Evolutionary conservation across 2,113 vertebrate genomes (phyloP).

Genomic region (Petromus typicus): DNA sequence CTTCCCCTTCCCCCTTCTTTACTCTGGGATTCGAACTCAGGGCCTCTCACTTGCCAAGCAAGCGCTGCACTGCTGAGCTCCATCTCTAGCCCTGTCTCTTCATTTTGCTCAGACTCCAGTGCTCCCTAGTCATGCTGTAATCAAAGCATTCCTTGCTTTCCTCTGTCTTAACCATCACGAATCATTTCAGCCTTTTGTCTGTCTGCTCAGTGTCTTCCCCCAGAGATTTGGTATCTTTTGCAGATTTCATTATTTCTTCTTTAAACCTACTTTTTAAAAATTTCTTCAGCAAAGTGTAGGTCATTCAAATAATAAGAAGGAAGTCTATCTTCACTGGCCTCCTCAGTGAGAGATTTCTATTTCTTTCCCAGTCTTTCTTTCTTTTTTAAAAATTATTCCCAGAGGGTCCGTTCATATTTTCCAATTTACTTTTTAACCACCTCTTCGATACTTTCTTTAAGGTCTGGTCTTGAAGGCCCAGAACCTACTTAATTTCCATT

Average conservation of each 20-base stretch:
- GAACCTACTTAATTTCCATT: slow-evolving; percentile 99
- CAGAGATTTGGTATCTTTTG: slow-evolving; percentile 79
- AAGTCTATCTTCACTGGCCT: slow-evolving; percentile 90
- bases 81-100: slow-evolving; percentile 86
- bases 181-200: slow-evolving; percentile 95
- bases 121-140: slow-evolving; percentile 95
- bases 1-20: slow-evolving; percentile 86
- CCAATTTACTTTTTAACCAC: slow-evolving; percentile 95
- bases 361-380: slow-evolving; percentile 92
- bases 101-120: slow-evolving; percentile 96
- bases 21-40: no score
- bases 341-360: slow-evolving; percentile 85
- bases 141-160: slow-evolving; percentile 93
- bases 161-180: slow-evolving; percentile 94
- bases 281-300: slow-evolving; percentile 94
- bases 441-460: slow-evolving; percentile 96
- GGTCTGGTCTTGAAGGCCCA: no score
- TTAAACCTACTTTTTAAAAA: slow-evolving; percentile 87
- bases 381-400: slow-evolving; percentile 91
- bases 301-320: slow-evolving; percentile 93
- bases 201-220: slow-evolving; percentile 90
- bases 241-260: slow-evolving; percentile 85
- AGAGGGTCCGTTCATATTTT: slow-evolving; percentile 92
- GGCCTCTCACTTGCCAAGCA: no score
- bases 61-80: no score